These are phyloP conservation scores for Gymnocephalus cernua DNA, from an alignment of 2,113 vertebrate species.

Conservation along the genomic window DNA sequence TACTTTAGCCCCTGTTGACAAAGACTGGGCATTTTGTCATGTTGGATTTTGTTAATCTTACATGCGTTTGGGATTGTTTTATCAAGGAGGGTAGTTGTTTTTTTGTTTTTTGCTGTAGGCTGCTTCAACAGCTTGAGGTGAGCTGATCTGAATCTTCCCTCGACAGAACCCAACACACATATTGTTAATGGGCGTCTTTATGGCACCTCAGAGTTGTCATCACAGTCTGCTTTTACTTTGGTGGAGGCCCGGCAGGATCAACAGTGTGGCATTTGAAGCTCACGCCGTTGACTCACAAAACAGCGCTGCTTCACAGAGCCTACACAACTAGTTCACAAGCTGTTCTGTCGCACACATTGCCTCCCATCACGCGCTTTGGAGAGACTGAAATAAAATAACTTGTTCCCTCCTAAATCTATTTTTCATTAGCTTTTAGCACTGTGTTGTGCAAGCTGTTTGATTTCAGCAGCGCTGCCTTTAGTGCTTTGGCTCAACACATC, in stretches of 20 bases:
- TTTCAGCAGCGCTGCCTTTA: slow-evolving; percentile 59
- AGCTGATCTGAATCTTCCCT: slow-evolving; percentile 47
- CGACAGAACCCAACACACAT: slow-evolving; percentile 65
- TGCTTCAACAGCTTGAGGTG: slow-evolving; percentile 69
- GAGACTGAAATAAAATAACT: slow-evolving; percentile 73
- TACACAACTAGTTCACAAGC: slow-evolving; percentile 81
- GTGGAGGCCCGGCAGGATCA: slow-evolving; percentile 75
- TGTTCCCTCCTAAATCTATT: slow-evolving; percentile 71
- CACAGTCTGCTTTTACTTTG: slow-evolving; percentile 79
- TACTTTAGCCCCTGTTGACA: slow-evolving; percentile 58
- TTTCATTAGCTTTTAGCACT: slow-evolving; percentile 79
- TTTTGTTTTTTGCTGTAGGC: slow-evolving; percentile 26
- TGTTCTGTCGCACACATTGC: slow-evolving; percentile 76
- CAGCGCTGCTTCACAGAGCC: slow-evolving; percentile 73
- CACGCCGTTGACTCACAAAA: slow-evolving; percentile 76
- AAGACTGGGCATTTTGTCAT: slow-evolving; percentile 60
- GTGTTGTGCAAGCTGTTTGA: slow-evolving; percentile 72
- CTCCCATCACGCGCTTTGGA: slow-evolving; percentile 66
- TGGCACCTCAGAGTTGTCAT: slow-evolving; percentile 73
- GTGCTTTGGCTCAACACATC: slow-evolving; percentile 65
- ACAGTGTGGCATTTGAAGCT: slow-evolving; percentile 76
- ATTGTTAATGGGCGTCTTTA: slow-evolving; percentile 75
- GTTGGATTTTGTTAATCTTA: slow-evolving; percentile 46
- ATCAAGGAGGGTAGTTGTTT: slow-evolving; percentile 39
- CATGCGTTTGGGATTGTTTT: slow-evolving; percentile 43